phyloP scores from a whole-genome alignment of 2,888 invertebrate species.

The Xanthia icteritia region DNA sequence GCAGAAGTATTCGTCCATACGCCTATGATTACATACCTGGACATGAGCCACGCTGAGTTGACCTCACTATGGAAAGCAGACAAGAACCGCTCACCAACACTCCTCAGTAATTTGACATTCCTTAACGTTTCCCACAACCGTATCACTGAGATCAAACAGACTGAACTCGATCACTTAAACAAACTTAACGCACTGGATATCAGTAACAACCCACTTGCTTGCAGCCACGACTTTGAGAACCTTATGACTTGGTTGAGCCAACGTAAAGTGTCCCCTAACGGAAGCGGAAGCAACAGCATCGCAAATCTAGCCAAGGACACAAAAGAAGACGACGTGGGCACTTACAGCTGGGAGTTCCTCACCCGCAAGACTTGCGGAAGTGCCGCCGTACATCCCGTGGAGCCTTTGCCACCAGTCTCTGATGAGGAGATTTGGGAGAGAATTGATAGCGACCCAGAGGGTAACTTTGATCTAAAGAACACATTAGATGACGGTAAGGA shows the following conservation, averaged over 20 bases:
- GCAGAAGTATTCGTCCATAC: conserved; percentile 92
- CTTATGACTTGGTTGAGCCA: conserved; percentile 92
- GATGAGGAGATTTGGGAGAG: conserved; percentile 89
- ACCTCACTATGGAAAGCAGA: conserved; percentile 92
- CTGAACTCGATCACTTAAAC: conserved; percentile 90
- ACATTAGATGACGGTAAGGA: conserved; percentile 85
- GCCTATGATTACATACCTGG: conserved; percentile 91
- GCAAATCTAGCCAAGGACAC: conserved; percentile 83
- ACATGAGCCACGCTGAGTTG: conserved; percentile 93
- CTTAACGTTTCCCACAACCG: conserved; percentile 91
- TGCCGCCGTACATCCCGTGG: conserved; percentile 79
- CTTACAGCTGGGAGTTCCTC: conserved; percentile 88
- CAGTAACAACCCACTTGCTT: conserved; percentile 92
- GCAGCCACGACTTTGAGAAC: conserved; percentile 92
- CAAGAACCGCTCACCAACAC: conserved; percentile 82
- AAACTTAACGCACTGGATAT: conserved; percentile 91
- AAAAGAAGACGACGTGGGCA: conserved; percentile 79
- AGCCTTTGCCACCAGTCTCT: conserved; percentile 80
- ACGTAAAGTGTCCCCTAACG: conserved; percentile 90
- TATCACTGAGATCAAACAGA: conserved; percentile 89
- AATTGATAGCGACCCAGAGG: conserved; percentile 82
- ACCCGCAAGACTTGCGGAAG: conserved; percentile 85
- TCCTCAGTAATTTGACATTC: conserved; percentile 90
- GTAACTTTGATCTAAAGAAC: conserved; percentile 85
- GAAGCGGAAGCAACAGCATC: conserved; percentile 80